Conservation (phyloP, 2,113 vertebrate genomes). For the Mobula birostris region DNA sequence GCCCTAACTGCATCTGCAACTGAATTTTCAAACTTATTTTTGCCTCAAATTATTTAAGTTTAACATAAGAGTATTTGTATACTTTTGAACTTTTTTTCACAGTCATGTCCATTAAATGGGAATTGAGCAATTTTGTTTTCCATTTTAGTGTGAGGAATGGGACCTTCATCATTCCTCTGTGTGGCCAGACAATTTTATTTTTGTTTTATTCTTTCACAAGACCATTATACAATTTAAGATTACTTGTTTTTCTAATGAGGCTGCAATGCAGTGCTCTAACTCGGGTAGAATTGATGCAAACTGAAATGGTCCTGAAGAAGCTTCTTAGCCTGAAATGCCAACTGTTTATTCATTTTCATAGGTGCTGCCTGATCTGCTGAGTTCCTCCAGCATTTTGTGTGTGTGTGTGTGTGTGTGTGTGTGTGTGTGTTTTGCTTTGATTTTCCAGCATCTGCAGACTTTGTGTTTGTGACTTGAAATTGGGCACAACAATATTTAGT, state of each 20-base stretch:
- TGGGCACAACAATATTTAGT: neutral
- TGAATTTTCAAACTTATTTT: too few species aligned
- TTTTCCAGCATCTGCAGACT: too few species aligned
- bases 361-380: too few species aligned
- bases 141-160: neutral
- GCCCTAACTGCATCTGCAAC: too few species aligned
- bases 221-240: neutral
- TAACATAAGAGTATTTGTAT: neutral
- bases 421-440: too few species aligned
- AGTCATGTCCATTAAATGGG: neutral
- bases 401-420: too few species aligned
- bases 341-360: too few species aligned
- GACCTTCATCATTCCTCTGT: neutral
- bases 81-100: neutral
- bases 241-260: neutral
- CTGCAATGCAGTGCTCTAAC: neutral
- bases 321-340: too few species aligned
- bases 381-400: too few species aligned
- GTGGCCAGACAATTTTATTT: neutral
- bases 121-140: neutral
- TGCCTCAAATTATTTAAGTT: too few species aligned
- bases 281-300: neutral
- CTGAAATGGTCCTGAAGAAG: neutral
- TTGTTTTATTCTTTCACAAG: neutral
- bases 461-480: neutral